Evolutionary conservation across 2,888 invertebrate species (phyloP), one percentile per base, ranked within the genome.

Genomic region (Chymomyza caudatula): DNA sequence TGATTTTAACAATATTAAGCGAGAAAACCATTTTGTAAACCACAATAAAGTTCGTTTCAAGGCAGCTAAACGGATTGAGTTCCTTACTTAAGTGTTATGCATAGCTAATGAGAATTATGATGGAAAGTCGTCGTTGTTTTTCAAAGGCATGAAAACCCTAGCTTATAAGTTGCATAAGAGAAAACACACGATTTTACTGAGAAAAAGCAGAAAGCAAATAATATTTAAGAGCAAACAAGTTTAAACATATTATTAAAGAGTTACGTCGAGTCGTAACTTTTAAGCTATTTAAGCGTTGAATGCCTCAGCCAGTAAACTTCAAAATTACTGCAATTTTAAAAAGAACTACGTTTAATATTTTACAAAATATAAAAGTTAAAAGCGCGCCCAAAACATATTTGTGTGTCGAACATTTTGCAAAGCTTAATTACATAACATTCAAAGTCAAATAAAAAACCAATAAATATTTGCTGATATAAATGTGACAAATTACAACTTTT

Each of bases 301-400:
- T 75, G 79, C 79, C 79, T 79, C 83, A 79, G 83, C 82, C 83
- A 79, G 79, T 82, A 64, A 67, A 64, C 11, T 37, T 37, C 29
- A 37, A 11, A 25, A 4, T 25, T 6, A 37, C 29, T 11, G 29
- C 8, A 47, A 15, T 47, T 47, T 47, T 17, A 47, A 47, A 17
- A 47, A n/a, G 11, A 37, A 37, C 29, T 37, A 60, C 63, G 54
- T 63, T 44, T 44, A 49, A 65, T 44, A 43, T 29, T 66, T 55
- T 19, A 47, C 44, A 49, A 60, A 61, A 55, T 23, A 25, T 52
- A 52, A 60, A 63, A 29, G 17, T 6, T 20, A 8, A 60, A 65
- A 53, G 53, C 57, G 44, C 49, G 54, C 23, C 42, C 58, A 54
- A 57, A 29, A 47, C 6, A 37, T 37, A 37, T 37, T 37, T 69